phyloP scores from a whole-genome alignment of 2,888 invertebrate genomes.

The Ormyrus rosae region DNA sequence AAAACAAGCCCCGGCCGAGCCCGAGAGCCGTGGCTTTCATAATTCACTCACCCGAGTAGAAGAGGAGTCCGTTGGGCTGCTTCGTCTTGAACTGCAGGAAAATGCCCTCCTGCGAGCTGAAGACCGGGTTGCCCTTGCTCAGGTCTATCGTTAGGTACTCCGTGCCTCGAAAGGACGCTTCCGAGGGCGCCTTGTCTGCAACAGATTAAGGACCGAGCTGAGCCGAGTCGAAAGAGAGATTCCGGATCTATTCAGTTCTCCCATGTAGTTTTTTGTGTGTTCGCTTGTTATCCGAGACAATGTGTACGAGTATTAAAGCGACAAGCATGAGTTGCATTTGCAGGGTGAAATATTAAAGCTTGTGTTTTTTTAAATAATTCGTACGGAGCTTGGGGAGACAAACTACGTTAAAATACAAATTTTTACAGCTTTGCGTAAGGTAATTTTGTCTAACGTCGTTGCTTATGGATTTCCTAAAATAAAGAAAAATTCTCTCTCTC shows the following conservation, averaged over 20 bases:
- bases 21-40: too few species aligned
- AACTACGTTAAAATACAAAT: too few species aligned
- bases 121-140: slow-evolving; percentile 90
- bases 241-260: neutral
- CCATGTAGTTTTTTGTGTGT: neutral
- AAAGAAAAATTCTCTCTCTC: too few species aligned
- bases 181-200: slow-evolving; percentile 93
- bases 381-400: too few species aligned
- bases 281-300: slow-evolving; percentile 62
- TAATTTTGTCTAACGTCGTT: too few species aligned
- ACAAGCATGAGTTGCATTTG: too few species aligned
- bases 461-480: too few species aligned
- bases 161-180: slow-evolving; percentile 93
- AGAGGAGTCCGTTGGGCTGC: slow-evolving; percentile 92
- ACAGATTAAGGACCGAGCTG: slow-evolving; percentile 69
- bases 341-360: too few species aligned
- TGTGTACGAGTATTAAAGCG: too few species aligned
- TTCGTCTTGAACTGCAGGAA: slow-evolving; percentile 94
- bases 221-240: neutral
- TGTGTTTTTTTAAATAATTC: too few species aligned
- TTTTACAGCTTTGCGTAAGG: too few species aligned
- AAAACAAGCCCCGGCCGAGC: slow-evolving; percentile 1
- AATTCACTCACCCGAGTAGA: slow-evolving; percentile 87
- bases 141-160: slow-evolving; percentile 95
- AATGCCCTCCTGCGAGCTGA: slow-evolving; percentile 93